Percentiles rank a stretch among this genome's conserved stretches.
These are phyloP conservation scores for Ostrea edulis DNA, from an alignment of 1,140 invertebrate genomes.

Conservation along the genomic window DNA sequence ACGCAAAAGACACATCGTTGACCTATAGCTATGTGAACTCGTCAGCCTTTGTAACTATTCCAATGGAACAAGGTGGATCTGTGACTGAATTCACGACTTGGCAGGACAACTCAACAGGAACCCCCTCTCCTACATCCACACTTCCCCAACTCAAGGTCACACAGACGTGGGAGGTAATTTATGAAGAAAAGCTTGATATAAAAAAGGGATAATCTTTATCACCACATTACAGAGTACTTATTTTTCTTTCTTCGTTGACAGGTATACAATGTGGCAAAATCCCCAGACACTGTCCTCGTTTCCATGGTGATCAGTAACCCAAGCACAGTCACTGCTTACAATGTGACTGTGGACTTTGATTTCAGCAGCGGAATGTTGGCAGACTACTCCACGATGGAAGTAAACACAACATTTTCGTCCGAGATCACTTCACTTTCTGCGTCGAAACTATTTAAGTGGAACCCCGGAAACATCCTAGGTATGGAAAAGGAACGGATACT, in stretches of 20 bases:
- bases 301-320: slow-evolving; percentile 43
- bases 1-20: neutral
- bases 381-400: slow-evolving; percentile 27
- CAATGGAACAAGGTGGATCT: neutral
- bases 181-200: too few species aligned
- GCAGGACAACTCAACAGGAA: neutral
- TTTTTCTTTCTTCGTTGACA: neutral
- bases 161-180: slow-evolving; percentile 9
- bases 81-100: neutral
- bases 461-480: neutral
- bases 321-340: neutral
- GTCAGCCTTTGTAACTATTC: neutral
- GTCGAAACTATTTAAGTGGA: slow-evolving; percentile 11
- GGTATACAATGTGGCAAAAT: neutral
- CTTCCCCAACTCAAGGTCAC: neutral
- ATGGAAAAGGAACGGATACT: neutral
- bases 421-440: neutral
- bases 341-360: slow-evolving; percentile 48
- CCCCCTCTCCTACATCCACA: neutral
- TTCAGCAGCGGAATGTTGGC: slow-evolving; percentile 42
- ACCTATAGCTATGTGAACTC: neutral
- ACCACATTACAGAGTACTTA: neutral
- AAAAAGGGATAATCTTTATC: neutral
- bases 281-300: slow-evolving; percentile 42
- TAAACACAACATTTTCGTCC: neutral